Conservation (phyloP, 1,140 invertebrate genomes). For the Dendrolimus kikuchii region DNA sequence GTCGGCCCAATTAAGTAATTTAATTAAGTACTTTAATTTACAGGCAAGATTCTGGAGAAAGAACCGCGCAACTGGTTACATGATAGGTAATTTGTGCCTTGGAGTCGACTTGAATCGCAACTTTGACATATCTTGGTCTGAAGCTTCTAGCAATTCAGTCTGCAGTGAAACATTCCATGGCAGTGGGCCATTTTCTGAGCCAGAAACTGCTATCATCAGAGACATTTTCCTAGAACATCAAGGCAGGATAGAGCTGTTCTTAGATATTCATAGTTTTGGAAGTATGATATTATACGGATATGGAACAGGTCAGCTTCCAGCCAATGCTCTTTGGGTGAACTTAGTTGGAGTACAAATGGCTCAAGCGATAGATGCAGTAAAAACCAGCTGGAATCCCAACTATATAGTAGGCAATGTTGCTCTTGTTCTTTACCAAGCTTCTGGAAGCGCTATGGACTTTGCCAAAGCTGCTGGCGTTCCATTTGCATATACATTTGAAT, state of each 20-base stretch:
- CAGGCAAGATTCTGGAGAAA: constrained; percentile 75
- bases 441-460: constrained; percentile 32
- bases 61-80: constrained; percentile 59
- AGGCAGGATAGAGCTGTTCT: constrained; percentile 65
- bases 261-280: constrained; percentile 78
- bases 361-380: constrained; percentile 45
- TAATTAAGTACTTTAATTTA: not conserved
- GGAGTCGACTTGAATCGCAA: constrained; percentile 79
- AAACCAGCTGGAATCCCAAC: constrained; percentile 24
- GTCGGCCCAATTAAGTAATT: not conserved
- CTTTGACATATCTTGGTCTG: constrained; percentile 74
- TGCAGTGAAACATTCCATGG: constrained; percentile 82
- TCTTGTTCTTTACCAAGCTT: constrained; percentile 47
- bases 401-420: constrained; percentile 74
- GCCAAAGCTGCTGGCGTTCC: constrained; percentile 66
- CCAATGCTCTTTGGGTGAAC: constrained; percentile 53
- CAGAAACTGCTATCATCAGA: constrained; percentile 71
- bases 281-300: constrained; percentile 77
- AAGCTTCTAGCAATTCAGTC: constrained; percentile 57
- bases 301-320: constrained; percentile 72
- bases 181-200: constrained; percentile 78
- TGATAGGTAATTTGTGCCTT: constrained; percentile 40
- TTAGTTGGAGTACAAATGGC: constrained; percentile 49
- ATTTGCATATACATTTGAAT: constrained; percentile 79
- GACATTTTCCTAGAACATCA: constrained; percentile 48